Evolutionary conservation across 2,797 vertebrate genomes (phyloP).

Genomic region (Passerculus sandwichensis): DNA sequence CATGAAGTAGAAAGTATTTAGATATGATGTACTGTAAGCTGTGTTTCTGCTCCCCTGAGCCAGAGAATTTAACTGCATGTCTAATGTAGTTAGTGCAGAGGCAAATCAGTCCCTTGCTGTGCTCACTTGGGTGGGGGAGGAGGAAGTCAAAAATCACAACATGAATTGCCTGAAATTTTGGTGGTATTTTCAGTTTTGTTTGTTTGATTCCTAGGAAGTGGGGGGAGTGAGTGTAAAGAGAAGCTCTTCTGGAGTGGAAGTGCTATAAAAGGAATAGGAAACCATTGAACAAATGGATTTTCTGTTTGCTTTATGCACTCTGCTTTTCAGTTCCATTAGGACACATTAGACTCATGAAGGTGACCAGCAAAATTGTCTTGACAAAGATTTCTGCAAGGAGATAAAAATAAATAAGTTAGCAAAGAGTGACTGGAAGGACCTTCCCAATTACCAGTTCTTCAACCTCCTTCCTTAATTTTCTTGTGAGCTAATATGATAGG

Average conservation of each 20-base stretch:
- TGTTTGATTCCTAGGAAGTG: not conserved
- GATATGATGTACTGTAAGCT: not conserved
- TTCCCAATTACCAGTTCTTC: conserved; percentile 17
- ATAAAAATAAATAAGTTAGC: not conserved
- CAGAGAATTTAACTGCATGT: not conserved
- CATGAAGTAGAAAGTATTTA: not conserved
- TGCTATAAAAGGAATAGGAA: not conserved
- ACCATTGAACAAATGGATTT: not conserved
- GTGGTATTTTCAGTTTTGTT: not conserved
- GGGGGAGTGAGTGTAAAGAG: not conserved
- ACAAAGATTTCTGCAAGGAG: conserved; percentile 10
- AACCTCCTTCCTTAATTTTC: conserved; percentile 24
- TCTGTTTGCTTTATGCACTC: not conserved
- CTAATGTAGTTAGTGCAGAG: not conserved
- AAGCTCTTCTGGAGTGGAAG: not conserved
- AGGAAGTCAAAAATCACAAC: not conserved
- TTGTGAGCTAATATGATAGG: not conserved
- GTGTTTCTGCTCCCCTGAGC: not conserved
- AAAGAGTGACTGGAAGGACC: not conserved
- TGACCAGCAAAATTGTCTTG: conserved; percentile 4
- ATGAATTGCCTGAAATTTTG: not conserved
- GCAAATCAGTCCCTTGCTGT: not conserved
- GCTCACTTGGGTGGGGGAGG: not conserved
- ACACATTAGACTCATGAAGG: not conserved
- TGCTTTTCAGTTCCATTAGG: not conserved